These are phyloP conservation scores for Calliphora vicina DNA, from an alignment of 1,140 invertebrate species.

Conservation along the genomic window DNA sequence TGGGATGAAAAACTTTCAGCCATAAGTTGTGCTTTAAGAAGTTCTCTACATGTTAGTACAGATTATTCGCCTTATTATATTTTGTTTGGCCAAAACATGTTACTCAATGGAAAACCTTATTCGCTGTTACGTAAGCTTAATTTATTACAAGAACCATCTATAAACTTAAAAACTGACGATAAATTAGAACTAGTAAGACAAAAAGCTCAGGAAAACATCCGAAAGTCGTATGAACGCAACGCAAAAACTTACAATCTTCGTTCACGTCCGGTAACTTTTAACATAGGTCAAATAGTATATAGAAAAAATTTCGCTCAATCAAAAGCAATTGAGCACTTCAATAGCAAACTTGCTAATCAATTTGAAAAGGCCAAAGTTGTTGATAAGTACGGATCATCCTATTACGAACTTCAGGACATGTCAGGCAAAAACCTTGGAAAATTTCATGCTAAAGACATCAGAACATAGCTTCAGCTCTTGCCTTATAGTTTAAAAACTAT, in stretches of 20 bases:
- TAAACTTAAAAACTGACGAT: background rate
- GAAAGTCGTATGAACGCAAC: background rate
- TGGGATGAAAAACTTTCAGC: conserved; percentile 38
- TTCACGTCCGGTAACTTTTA: background rate
- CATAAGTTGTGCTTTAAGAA: conserved; percentile 37
- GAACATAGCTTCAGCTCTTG: too few species aligned
- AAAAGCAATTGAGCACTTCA: background rate
- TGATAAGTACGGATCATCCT: background rate
- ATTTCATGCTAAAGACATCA: too few species aligned
- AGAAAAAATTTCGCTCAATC: conserved; percentile 17
- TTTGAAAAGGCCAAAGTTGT: background rate
- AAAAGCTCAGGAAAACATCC: background rate
- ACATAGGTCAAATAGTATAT: conserved; percentile 1
- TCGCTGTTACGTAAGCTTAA: background rate
- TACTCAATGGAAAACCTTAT: conserved; percentile 2
- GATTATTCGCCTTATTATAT: conserved; percentile 38
- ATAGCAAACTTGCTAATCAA: background rate
- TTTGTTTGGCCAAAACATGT: conserved; percentile 40
- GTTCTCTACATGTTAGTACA: conserved; percentile 24
- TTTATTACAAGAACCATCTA: background rate
- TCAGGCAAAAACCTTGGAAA: background rate
- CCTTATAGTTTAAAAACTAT: too few species aligned
- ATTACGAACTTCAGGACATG: background rate
- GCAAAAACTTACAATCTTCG: conserved; percentile 18
- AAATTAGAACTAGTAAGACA: background rate